Evolutionary conservation across 2,113 vertebrate species (phyloP).

Genomic region (Paralichthys olivaceus): DNA sequence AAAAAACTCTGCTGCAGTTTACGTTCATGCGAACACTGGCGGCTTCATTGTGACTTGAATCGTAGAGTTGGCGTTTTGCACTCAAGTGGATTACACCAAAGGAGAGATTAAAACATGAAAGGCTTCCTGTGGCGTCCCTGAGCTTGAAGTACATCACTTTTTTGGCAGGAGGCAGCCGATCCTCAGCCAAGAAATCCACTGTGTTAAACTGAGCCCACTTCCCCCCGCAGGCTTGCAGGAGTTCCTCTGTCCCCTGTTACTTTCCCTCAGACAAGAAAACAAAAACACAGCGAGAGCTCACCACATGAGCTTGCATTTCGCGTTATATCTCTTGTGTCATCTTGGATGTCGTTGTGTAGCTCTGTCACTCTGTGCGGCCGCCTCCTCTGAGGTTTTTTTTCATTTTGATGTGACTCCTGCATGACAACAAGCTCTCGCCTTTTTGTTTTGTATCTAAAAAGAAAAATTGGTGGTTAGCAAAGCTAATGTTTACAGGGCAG

Average conservation of each 20-base stretch:
- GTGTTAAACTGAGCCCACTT: slow-evolving; percentile 49
- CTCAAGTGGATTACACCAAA: slow-evolving; percentile 13
- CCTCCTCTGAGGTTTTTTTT: not conserved
- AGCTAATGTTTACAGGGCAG: slow-evolving; percentile 51
- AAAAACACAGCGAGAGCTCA: not conserved
- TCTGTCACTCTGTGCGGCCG: not conserved
- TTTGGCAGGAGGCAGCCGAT: slow-evolving; percentile 48
- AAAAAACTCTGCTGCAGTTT: too few relatives aligned
- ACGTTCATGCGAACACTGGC: not conserved
- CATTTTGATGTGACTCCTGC: not conserved
- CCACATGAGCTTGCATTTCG: not conserved
- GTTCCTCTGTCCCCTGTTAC: slow-evolving; percentile 35
- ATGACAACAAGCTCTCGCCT: not conserved
- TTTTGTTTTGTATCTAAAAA: not conserved
- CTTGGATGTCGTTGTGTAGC: not conserved
- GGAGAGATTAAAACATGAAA: slow-evolving; percentile 46
- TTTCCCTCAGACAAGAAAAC: slow-evolving; percentile 19
- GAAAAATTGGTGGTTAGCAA: slow-evolving; percentile 20
- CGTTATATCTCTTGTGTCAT: not conserved
- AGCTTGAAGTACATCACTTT: slow-evolving; percentile 44
- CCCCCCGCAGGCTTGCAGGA: slow-evolving; percentile 40
- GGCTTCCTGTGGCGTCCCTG: slow-evolving; percentile 37
- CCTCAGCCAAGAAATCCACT: slow-evolving; percentile 50
- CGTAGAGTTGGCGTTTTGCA: slow-evolving; percentile 5
- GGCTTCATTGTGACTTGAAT: slow-evolving; percentile 8